Evolutionary conservation across 2,797 vertebrate genomes (phyloP), one percentile per base, ranked within the genome.

Genomic region (Pangasius mekongensis): DNA sequence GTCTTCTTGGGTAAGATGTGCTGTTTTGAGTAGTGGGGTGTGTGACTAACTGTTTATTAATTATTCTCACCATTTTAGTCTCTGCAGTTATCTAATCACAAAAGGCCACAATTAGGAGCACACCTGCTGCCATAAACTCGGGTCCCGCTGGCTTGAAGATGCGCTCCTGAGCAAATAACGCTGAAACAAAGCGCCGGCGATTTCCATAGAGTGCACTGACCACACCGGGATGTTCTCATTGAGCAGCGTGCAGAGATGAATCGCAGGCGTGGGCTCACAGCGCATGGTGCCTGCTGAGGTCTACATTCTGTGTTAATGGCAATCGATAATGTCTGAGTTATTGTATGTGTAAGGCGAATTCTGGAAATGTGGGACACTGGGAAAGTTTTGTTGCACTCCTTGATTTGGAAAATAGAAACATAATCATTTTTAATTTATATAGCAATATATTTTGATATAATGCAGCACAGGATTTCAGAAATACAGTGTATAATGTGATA

Each of bases 241-340:
- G 82, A 88, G 82, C 56, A 52, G 49, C 39, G 56, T 14, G 60
- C 60, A 67, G 47, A 88, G 74, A 88, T 85, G 62, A 85, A 88
- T 84, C 83, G 47, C 87, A 85, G 73, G 71, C 33, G 47, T 87
- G 64, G 54, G 43, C 52, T 24, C 64, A 11, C 82, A 56, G 58
- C 47, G 18, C n/a, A 14, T 27, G 2, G 18, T 24, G 64, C 22
- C 64, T 60, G 52, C 64, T 56, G 76, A 85, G 82, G 52, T 66
- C 39, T 71, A 85, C 74, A 69, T 47, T 71, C 52, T 62, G 74
- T 43, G 36, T 60, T 71, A 89, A 86, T 86, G 77, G 62, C 84
- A 74, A 89, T 89, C 84, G 74, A 89, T 89, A 83, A 86, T 24
- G 77, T 83, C 78, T 62, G 66, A 64, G 66, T 86, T 85, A 88